A percentile compares a stretch with the other conserved stretches of the same genome.
Evolutionary conservation across 2,797 vertebrate species (phyloP).

Genomic region (Rhabdomys pumilio): DNA sequence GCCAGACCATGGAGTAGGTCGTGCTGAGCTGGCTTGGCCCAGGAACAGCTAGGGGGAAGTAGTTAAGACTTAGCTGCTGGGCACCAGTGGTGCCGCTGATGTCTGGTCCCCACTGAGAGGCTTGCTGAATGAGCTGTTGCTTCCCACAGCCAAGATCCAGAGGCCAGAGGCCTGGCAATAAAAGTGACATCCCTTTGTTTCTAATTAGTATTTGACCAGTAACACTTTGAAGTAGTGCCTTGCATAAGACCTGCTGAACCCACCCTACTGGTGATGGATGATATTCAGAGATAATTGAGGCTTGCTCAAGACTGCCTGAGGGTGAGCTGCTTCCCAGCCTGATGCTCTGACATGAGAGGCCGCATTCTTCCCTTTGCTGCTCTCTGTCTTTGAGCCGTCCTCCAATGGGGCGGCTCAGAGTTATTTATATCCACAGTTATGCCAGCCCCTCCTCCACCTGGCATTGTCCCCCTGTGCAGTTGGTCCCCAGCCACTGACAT

Average conservation of each 20-base stretch:
- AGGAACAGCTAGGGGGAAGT: not conserved
- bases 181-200: not conserved
- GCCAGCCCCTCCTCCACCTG: not conserved
- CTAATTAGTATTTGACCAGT: not conserved
- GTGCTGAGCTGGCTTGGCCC: not conserved
- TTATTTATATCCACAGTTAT: not conserved
- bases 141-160: not conserved
- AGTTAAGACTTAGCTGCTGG: not conserved
- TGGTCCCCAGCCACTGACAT: not conserved
- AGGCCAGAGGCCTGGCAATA: not conserved
- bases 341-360: not conserved
- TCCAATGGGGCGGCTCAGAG: not conserved
- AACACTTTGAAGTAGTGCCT: not conserved
- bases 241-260: not conserved
- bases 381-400: not conserved
- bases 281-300: not conserved
- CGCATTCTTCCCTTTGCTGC: too few species aligned
- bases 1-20: not conserved
- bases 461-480: not conserved
- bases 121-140: not conserved
- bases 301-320: not conserved
- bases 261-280: not conserved
- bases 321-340: not conserved
- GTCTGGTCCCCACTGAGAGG: not conserved
- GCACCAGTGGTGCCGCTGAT: too few species aligned